Evolutionary conservation across 2,797 vertebrate genomes (phyloP).

Genomic region (Emys orbicularis): DNA sequence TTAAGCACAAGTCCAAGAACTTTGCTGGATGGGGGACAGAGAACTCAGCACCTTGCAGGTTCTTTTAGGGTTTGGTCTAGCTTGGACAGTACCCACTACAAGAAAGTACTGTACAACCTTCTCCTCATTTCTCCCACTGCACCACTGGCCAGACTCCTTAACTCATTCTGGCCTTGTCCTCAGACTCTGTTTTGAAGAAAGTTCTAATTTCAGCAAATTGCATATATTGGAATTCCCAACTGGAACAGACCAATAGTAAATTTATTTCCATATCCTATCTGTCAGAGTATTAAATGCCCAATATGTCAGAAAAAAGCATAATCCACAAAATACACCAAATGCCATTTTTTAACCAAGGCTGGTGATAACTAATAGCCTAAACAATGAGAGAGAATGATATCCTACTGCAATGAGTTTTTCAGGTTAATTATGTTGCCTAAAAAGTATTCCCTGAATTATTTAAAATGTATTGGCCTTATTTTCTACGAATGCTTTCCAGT

Average conservation of each 20-base stretch:
- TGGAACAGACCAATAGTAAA: neutral
- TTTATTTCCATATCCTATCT: neutral
- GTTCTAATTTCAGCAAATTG: neutral
- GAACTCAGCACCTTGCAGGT: neutral
- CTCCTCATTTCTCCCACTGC: neutral
- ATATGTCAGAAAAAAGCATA: neutral
- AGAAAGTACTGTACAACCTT: neutral
- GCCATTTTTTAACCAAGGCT: neutral
- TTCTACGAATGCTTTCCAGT: neutral
- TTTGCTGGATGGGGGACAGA: neutral
- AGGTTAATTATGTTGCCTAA: neutral
- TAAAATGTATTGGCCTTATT: neutral
- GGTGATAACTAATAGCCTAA: conserved; percentile 33
- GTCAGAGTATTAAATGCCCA: neutral
- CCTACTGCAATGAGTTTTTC: neutral
- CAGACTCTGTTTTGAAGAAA: neutral
- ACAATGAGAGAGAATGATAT: neutral
- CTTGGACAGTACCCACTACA: neutral
- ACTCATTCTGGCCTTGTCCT: neutral
- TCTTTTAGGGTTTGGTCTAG: accelerated
- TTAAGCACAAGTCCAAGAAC: neutral
- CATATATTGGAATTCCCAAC: neutral
- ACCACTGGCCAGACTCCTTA: neutral
- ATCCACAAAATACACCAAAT: neutral
- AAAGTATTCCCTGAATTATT: neutral